Evolutionary conservation across 2,888 invertebrate species (phyloP).

Genomic region (Pterobdella sp.): DNA sequence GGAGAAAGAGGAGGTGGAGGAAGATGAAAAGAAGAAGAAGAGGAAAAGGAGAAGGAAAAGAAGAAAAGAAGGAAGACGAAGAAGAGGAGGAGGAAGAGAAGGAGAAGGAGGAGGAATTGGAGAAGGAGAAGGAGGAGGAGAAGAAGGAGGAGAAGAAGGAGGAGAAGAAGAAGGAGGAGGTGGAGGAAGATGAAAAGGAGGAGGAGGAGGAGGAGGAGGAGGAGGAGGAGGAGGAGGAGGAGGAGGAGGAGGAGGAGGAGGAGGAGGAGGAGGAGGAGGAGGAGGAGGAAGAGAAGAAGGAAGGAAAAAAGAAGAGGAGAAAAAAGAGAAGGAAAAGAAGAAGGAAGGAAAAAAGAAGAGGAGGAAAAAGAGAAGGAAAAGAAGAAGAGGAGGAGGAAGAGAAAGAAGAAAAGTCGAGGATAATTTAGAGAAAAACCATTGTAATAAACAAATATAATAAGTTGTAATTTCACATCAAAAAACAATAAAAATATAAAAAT

Average conservation of each 20-base stretch:
- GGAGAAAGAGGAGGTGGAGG: too few relatives aligned
- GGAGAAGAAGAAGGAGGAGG: not conserved
- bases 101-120: not conserved
- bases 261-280: not conserved
- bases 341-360: not conserved
- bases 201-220: not conserved
- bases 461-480: too few relatives aligned
- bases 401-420: not conserved
- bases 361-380: conserved; percentile 6
- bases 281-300: not conserved
- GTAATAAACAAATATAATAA: too few relatives aligned
- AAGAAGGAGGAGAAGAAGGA: conserved; percentile 16
- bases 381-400: conserved; percentile 16
- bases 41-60: too few relatives aligned
- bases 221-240: conserved; percentile 17
- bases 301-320: not conserved
- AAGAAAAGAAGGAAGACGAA: not conserved
- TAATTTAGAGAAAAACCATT: not conserved
- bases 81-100: not conserved
- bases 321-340: not conserved
- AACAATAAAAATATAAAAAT: too few relatives aligned
- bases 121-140: not conserved
- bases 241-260: conserved; percentile 6
- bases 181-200: not conserved
- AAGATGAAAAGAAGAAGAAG: too few relatives aligned